Conservation (phyloP, 2,797 vertebrate species). For the Ptychobarbus kaznakovi region DNA sequence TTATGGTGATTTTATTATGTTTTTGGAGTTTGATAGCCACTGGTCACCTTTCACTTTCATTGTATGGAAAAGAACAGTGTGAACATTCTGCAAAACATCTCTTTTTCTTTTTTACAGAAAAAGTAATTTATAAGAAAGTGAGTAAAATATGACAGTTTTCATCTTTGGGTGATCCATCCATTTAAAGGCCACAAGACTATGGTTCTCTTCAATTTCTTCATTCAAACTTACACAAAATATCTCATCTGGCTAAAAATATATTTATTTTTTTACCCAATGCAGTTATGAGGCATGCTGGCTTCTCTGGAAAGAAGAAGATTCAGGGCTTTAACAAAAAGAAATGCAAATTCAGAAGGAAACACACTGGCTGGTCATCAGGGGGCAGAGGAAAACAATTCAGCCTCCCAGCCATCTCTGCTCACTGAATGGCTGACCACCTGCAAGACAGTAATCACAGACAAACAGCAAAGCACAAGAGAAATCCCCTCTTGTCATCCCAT, state of each 20-base stretch:
- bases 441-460: slow-evolving; percentile 39
- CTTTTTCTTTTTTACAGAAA: no score
- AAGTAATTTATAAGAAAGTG: background rate
- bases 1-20: background rate
- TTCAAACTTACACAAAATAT: background rate
- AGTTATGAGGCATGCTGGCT: slow-evolving; percentile 8
- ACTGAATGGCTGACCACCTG: slow-evolving; percentile 42
- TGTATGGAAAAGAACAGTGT: background rate
- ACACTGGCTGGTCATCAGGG: slow-evolving; percentile 8
- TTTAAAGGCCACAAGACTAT: background rate
- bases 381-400: slow-evolving; percentile 39
- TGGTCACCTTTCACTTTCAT: background rate
- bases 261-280: background rate
- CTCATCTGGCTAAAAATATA: background rate
- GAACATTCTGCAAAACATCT: no score
- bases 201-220: background rate
- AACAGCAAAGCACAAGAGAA: slow-evolving; percentile 28
- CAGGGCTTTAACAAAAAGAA: slow-evolving; percentile 13
- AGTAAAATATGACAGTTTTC: background rate
- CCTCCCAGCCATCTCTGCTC: slow-evolving; percentile 18
- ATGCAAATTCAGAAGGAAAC: slow-evolving; percentile 29
- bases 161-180: background rate
- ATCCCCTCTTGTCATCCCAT: background rate
- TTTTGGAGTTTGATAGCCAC: background rate
- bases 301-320: slow-evolving; percentile 17